Evolutionary conservation across 2,797 vertebrate species (phyloP), one percentile per base, ranked within the genome.

Genomic region (Enteromius thamalakanensis): DNA sequence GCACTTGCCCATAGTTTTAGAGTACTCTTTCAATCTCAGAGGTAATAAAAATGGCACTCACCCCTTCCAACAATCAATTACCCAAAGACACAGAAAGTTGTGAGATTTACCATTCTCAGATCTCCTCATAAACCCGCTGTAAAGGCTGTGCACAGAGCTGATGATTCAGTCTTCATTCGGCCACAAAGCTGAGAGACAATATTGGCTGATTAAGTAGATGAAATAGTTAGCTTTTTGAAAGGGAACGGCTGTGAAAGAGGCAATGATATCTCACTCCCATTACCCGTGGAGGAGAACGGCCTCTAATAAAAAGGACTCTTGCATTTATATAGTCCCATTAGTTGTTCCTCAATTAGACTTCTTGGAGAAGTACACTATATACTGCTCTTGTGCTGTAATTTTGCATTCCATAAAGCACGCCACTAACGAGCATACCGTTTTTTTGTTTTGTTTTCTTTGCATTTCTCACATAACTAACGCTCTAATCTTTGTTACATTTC

Each of bases 51-150:
- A 37, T 76, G 29, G 80, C 87, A 65, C 67, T 74, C 37, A 64
- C 53, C 75, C 79, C 85, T 68, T 67, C 84, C 60, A 64, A 70
- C 83, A 70, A 85, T 85, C 88, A 86, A 85, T 87, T 87, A 86
- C 71, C 81, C 82, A 86, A 86, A 87, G 72, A 84, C 8, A 62
- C 49, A 76, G 81, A 81, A 86, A 84, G 82, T 81, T 72, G 68
- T 6, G 32, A 85, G 85, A 89, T 87, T 87, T 79, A 83, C 72
- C 69, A 53, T 80, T 67, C 65, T 68, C 45, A 23, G 11, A 69
- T 29, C 42, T 80, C 8, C 65, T 71, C 75, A 40, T 84, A 85
- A 84, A 85, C 67, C 72, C 7, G 5, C 55, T 72, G 64, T 40
- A 58, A 80, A 76, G 32, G 67, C 64, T 69, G 47, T 45, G 21